Evolutionary conservation across 2,797 vertebrate genomes (phyloP), one percentile per base, ranked within the genome.

Genomic region (Argentina silus): DNA sequence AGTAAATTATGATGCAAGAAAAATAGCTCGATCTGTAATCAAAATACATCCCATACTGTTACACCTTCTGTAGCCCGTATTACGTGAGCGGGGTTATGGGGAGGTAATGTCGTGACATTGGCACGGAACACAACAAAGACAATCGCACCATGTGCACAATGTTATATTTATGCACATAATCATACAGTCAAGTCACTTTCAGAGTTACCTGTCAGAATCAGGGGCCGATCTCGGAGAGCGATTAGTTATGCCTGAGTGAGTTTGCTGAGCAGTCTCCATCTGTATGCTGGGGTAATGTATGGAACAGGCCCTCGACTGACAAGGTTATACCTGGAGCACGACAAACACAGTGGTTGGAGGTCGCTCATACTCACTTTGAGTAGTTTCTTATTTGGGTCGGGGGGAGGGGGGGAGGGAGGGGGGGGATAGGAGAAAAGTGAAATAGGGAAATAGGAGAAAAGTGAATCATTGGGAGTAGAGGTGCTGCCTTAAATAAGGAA

Each of bases 221-320:
- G 76, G 84, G 90, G 85, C 82, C 89, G 86, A 89, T 91, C 90
- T 88, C 88, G 86, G 84, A 83, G 86, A 93, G 90, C 88, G 89
- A 91, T 94, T 93, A 93, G 93, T 92, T 93, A 93, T 93, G 93
- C 93, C 84, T 93, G 92, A 88, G 81, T 92, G 93, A 86, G 83
- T 91, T 90, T 87, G 81, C 86, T 81, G 72, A 93, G 90, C 90
- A 90, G 86, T 86, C 88, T 83, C 50, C 92, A 94, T 93, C 93
- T 94, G 92, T 85, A 91, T 75, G 83, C 78, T 51, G 76, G 84
- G 78, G 86, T 91, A 92, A 92, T 84, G 88, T 91, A 92, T 90
- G 87, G 92, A 91, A 90, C 80, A 75, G 80, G 83, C 86, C 80
- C 50, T 83, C 70, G 82, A 80, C 72, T 89, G 80, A 90, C 92